Percentiles rank a stretch among this genome's conserved stretches.
These are phyloP conservation scores for Staurois parvus DNA, from an alignment of 2,797 vertebrate species.

Conservation along the genomic window DNA sequence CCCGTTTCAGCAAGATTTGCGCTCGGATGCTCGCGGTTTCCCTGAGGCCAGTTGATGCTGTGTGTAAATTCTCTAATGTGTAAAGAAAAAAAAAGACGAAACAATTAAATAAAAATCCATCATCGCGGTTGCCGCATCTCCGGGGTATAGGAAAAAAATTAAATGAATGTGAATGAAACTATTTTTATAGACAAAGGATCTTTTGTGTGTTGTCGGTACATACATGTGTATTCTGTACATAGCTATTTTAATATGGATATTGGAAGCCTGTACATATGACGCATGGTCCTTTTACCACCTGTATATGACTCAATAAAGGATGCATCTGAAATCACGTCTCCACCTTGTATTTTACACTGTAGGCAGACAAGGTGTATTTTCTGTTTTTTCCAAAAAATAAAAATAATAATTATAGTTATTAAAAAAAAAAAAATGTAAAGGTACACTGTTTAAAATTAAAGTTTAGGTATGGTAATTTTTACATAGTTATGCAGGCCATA, in stretches of 20 bases:
- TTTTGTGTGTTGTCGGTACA: conserved; percentile 30
- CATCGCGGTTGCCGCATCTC: not conserved
- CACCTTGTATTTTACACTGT: not conserved
- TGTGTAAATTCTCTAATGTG: conserved; percentile 6
- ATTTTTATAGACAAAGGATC: conserved; percentile 54
- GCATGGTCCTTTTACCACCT: conserved; percentile 53
- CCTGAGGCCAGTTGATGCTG: not conserved
- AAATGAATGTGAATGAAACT: conserved; percentile 39
- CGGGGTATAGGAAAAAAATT: conserved; percentile 26
- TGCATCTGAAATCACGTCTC: conserved; percentile 46
- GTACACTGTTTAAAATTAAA: too few species aligned
- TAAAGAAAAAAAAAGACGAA: conserved; percentile 58
- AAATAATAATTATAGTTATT: too few species aligned
- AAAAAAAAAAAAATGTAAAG: too few species aligned
- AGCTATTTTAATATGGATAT: conserved; percentile 41
- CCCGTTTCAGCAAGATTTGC: too few species aligned
- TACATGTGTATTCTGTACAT: conserved; percentile 22
- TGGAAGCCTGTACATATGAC: conserved; percentile 40
- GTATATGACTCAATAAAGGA: conserved; percentile 61
- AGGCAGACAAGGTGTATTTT: not conserved
- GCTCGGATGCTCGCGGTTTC: not conserved
- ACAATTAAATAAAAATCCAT: conserved; percentile 18
- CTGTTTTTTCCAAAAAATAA: too few species aligned
- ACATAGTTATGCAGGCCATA: too few species aligned
- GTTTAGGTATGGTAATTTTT: too few species aligned